These are phyloP conservation scores for Arge pagana DNA, from an alignment of 2,888 invertebrate species.

Conservation along the genomic window DNA sequence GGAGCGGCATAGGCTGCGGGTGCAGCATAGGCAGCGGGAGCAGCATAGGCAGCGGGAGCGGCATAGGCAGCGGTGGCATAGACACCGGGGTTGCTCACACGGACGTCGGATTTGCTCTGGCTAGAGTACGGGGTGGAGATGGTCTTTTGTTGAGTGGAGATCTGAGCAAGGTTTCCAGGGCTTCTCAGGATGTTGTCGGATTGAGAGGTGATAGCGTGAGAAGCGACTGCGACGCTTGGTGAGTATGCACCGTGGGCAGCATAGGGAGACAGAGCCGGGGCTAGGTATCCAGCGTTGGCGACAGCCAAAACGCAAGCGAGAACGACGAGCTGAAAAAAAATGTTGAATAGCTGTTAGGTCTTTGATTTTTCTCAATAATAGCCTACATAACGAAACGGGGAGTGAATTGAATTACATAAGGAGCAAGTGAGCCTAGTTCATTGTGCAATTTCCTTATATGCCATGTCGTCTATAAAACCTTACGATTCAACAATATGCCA, in stretches of 20 bases:
- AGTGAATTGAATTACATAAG: no score
- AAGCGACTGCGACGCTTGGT: conserved; percentile 11
- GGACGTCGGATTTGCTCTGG: conserved; percentile 47
- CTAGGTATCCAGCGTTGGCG: conserved; percentile 44
- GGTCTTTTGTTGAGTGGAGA: conserved; percentile 47
- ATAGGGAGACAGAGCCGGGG: conserved; percentile 4
- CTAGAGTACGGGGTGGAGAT: conserved; percentile 49
- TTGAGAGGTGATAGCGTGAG: conserved; percentile 49
- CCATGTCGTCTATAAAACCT: no score
- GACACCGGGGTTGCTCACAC: conserved; percentile 43
- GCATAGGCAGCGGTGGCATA: conserved; percentile 30
- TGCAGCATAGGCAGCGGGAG: conserved; percentile 38
- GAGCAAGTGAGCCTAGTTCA: no score
- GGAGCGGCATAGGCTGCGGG: conserved; percentile 17
- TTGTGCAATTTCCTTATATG: no score
- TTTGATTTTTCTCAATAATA: conserved; percentile 19
- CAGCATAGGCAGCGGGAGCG: conserved; percentile 38
- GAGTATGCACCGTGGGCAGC: conserved; percentile 12
- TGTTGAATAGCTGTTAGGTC: background rate
- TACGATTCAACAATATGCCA: no score
- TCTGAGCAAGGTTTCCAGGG: conserved; percentile 45
- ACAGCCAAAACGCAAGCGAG: conserved; percentile 46
- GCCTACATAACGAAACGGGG: no score
- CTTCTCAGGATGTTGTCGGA: conserved; percentile 45
- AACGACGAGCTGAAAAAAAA: conserved; percentile 38